Conservation (phyloP, 2,797 vertebrate species). For the Cryptoprocta ferox region DNA sequence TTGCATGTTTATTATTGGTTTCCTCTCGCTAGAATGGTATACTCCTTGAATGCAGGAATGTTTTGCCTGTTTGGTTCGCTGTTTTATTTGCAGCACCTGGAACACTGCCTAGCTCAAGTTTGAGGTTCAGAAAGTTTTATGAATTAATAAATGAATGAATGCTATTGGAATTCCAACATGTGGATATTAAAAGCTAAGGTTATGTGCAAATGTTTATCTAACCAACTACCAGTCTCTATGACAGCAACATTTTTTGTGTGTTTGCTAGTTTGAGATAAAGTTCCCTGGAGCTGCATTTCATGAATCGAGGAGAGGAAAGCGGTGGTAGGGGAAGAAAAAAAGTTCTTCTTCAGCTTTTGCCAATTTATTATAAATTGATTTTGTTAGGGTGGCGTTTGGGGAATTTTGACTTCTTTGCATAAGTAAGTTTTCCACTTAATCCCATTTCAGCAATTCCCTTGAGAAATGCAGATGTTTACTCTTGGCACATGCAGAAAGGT, state of each 20-base stretch:
- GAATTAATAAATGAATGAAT: constrained; percentile 21
- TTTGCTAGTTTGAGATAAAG: constrained; percentile 1
- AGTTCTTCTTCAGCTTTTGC: background rate
- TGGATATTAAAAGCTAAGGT: constrained; percentile 27
- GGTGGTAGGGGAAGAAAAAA: background rate
- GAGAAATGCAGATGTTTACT: background rate
- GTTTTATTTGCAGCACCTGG: background rate
- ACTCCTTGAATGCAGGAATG: background rate
- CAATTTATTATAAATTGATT: background rate
- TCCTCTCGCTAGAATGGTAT: background rate
- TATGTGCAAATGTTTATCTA: background rate
- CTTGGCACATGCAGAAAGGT: background rate
- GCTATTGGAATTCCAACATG: background rate
- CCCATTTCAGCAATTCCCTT: background rate
- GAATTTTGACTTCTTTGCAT: background rate
- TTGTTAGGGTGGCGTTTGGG: background rate
- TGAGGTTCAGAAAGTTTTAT: background rate
- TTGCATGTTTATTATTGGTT: background rate
- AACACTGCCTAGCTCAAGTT: background rate
- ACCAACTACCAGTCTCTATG: background rate
- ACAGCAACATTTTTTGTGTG: background rate
- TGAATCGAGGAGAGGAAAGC: background rate
- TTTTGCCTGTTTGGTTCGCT: background rate
- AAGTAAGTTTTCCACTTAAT: constrained; percentile 42
- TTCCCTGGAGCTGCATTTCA: background rate